A percentile compares a stretch with the other conserved stretches of the same genome.
These are phyloP conservation scores for Antheraea yamamai DNA, from an alignment of 2,888 invertebrate species.

Conservation along the genomic window DNA sequence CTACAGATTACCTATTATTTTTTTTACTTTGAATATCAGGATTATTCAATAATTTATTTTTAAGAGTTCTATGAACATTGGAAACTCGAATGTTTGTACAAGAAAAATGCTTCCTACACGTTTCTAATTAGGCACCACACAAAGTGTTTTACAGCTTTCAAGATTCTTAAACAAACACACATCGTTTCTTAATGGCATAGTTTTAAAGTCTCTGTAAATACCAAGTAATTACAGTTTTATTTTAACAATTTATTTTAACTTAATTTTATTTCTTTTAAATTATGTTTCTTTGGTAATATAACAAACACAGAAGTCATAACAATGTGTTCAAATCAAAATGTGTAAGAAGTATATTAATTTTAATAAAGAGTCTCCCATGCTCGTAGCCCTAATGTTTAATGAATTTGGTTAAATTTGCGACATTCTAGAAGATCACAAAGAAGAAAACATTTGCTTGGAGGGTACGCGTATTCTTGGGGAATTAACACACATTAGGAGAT, in stretches of 20 bases:
- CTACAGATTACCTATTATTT: neutral
- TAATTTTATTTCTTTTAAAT: neutral
- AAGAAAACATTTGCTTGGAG: conserved; percentile 84
- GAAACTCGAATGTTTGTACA: neutral
- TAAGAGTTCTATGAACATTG: conserved; percentile 3
- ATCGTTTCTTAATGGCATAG: neutral
- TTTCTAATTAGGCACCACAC: neutral
- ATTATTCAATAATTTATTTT: neutral
- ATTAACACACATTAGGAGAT: conserved; percentile 96
- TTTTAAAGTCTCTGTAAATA: neutral
- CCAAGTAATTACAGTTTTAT: neutral
- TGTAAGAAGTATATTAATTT: neutral
- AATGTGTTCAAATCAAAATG: neutral
- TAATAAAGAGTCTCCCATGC: conserved; percentile 2
- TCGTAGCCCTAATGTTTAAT: neutral
- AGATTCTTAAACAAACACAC: neutral
- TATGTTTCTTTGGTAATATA: neutral
- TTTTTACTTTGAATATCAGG: neutral
- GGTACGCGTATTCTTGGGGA: conserved; percentile 99
- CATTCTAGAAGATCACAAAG: conserved; percentile 36
- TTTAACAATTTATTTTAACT: neutral
- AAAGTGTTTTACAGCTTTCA: neutral
- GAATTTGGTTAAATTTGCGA: conserved; percentile 5
- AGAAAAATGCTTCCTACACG: conserved; percentile 6
- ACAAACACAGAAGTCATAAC: neutral